These are phyloP conservation scores for Lateolabrax maculatus DNA, from an alignment of 2,797 vertebrate genomes.

Conservation along the genomic window DNA sequence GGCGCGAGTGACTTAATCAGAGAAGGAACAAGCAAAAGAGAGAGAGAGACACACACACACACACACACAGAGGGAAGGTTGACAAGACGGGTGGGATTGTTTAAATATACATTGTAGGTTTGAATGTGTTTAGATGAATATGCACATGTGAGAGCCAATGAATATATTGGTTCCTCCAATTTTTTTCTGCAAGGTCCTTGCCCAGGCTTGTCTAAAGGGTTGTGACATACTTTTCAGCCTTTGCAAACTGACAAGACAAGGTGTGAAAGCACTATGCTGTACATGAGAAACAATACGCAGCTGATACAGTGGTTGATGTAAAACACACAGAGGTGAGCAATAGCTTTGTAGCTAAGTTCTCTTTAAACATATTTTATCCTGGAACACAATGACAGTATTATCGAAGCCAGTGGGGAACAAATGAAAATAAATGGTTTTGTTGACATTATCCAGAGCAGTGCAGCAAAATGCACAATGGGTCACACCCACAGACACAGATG, in stretches of 20 bases:
- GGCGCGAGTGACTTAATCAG: slow-evolving; percentile 44
- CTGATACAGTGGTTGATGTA: slow-evolving; percentile 9
- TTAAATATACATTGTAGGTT: slow-evolving; percentile 30
- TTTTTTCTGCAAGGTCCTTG: slow-evolving; percentile 50
- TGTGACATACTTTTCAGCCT: slow-evolving; percentile 62
- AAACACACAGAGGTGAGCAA: slow-evolving; percentile 32
- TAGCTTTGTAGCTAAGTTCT: slow-evolving; percentile 22
- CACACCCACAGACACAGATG: slow-evolving; percentile 39
- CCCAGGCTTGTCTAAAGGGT: slow-evolving; percentile 64
- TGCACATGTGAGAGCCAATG: slow-evolving; percentile 24
- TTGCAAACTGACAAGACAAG: slow-evolving; percentile 52
- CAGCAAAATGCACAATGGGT: slow-evolving; percentile 35
- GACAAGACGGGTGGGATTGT: slow-evolving; percentile 32
- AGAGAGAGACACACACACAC: slow-evolving; percentile 1
- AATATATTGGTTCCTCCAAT: slow-evolving; percentile 39
- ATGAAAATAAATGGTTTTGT: slow-evolving; percentile 52
- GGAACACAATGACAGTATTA: slow-evolving; percentile 37
- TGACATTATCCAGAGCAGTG: slow-evolving; percentile 50
- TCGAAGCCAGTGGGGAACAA: slow-evolving; percentile 21
- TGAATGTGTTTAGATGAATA: slow-evolving; percentile 36
- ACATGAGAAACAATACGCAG: slow-evolving; percentile 17
- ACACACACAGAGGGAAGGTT: neutral
- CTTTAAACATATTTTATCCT: slow-evolving; percentile 52
- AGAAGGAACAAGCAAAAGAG: slow-evolving; percentile 13
- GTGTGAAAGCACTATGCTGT: slow-evolving; percentile 36